Conservation (phyloP, 2,888 invertebrate genomes). For the Melieria crassipennis region DNA sequence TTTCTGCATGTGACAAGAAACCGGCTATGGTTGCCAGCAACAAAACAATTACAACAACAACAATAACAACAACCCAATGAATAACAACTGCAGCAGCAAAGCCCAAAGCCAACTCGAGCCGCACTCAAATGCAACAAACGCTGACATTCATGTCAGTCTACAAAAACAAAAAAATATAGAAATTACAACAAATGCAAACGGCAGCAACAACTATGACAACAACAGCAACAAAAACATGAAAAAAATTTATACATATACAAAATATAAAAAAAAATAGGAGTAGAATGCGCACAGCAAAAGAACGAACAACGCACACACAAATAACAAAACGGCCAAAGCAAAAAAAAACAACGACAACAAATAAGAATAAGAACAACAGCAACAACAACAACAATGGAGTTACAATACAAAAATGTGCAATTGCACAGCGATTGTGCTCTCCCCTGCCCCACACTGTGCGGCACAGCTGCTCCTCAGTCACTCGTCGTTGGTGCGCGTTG, state of each 20-base stretch:
- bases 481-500: too few relatives aligned
- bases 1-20: slow-evolving; percentile 37
- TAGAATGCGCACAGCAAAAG: slow-evolving; percentile 24
- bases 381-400: slow-evolving; percentile 1
- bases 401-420: neutral
- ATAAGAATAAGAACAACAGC: neutral
- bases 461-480: too few relatives aligned
- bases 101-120: slow-evolving; percentile 1
- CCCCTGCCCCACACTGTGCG: too few relatives aligned
- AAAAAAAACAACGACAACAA: neutral
- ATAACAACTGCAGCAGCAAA: slow-evolving; percentile 36
- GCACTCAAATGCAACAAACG: neutral
- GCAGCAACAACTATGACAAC: slow-evolving; percentile 35
- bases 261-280: neutral
- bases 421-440: neutral
- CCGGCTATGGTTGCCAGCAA: slow-evolving; percentile 40
- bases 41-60: slow-evolving; percentile 7
- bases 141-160: neutral
- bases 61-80: slow-evolving; percentile 33
- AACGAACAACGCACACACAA: slow-evolving; percentile 28
- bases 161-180: neutral
- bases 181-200: slow-evolving; percentile 19
- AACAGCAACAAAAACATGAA: slow-evolving; percentile 36
- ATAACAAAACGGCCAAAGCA: neutral
- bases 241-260: neutral